phyloP scores from a whole-genome alignment of 2,797 vertebrate genomes.

The Sebastes baramenuke region DNA sequence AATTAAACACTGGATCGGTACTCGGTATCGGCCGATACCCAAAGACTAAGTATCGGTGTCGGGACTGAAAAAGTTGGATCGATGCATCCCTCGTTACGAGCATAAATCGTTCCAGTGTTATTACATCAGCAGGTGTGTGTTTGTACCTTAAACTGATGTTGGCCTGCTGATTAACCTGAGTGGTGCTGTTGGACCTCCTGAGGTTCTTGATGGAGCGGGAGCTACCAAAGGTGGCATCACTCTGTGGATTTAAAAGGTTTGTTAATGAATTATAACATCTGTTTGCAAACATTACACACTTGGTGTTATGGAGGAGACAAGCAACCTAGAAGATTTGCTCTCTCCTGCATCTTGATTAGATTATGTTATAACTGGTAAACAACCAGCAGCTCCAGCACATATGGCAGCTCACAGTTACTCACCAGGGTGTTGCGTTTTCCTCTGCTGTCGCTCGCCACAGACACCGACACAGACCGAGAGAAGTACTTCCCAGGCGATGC shows the following conservation, averaged over 20 bases:
- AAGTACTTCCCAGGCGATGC: slow-evolving; percentile 82
- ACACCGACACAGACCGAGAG: slow-evolving; percentile 87
- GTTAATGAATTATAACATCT: not conserved
- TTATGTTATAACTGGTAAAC: not conserved
- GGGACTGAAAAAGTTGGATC: too few species aligned
- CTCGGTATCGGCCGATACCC: too few species aligned
- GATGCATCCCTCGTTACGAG: not conserved
- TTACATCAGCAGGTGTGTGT: not conserved
- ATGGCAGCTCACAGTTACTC: slow-evolving; percentile 51
- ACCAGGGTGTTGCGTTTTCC: slow-evolving; percentile 87
- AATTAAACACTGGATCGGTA: too few species aligned
- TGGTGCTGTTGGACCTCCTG: slow-evolving; percentile 91
- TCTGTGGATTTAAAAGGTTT: slow-evolving; percentile 74
- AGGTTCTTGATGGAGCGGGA: slow-evolving; percentile 92
- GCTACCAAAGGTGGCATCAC: slow-evolving; percentile 70
- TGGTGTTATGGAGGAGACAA: not conserved
- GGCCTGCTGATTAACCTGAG: slow-evolving; percentile 88
- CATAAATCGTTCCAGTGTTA: not conserved
- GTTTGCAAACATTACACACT: not conserved
- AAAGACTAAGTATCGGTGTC: too few species aligned
- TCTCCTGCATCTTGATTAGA: slow-evolving; percentile 6
- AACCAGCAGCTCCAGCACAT: not conserved
- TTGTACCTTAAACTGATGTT: slow-evolving; percentile 80
- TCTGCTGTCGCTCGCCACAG: slow-evolving; percentile 78
- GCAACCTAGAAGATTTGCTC: not conserved